Conservation (phyloP, 2,797 vertebrate genomes). For the Tapera naevia region DNA sequence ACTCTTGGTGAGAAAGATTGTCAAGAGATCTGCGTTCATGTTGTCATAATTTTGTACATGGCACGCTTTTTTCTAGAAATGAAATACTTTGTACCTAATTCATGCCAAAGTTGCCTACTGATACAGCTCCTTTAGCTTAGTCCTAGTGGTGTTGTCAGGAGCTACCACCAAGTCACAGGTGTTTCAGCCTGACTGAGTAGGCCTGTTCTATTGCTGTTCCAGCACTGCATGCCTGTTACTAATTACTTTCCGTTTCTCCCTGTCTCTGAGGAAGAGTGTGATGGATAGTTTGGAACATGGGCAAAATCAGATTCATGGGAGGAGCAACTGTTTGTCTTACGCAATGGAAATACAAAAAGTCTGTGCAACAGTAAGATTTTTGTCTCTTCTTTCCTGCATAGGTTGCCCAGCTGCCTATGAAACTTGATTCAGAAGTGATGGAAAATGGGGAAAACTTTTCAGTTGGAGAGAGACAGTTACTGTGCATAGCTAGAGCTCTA, state of each 20-base stretch:
- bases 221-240: background rate
- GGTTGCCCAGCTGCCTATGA: slow-evolving; percentile 89
- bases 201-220: background rate
- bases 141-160: background rate
- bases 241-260: no score
- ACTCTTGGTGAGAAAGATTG: background rate
- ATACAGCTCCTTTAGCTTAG: background rate
- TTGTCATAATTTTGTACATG: background rate
- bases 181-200: background rate
- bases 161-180: background rate
- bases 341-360: background rate
- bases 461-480: slow-evolving; percentile 88
- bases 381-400: slow-evolving; percentile 32
- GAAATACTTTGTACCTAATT: background rate
- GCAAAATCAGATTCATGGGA: background rate
- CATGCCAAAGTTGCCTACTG: background rate
- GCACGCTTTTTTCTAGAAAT: background rate
- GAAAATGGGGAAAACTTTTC: slow-evolving; percentile 94
- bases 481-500: slow-evolving; percentile 88
- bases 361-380: background rate
- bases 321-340: background rate
- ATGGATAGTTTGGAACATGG: background rate
- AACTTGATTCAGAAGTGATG: slow-evolving; percentile 90
- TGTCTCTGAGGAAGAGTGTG: no score
- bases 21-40: background rate